Evolutionary conservation across 2,888 invertebrate genomes (phyloP).

Genomic region (Drosophila sordidapex): DNA sequence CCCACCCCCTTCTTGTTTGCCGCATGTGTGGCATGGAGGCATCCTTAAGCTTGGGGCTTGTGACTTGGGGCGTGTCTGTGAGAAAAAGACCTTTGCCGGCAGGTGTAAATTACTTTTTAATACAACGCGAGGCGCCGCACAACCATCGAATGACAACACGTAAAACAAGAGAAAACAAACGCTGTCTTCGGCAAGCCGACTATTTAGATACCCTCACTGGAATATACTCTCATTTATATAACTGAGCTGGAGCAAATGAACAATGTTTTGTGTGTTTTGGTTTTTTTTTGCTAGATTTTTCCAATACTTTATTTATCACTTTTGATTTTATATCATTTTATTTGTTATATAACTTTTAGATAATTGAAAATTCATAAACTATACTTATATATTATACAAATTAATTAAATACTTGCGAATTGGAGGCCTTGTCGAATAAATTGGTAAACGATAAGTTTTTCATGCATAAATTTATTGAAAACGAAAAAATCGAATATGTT

Average conservation of each 20-base stretch:
- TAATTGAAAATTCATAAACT: rapidly evolving
- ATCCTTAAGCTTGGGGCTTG: slow-evolving; percentile 15
- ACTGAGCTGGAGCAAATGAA: neutral
- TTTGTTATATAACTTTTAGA: neutral
- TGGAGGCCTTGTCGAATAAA: rapidly evolving
- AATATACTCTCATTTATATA: too few species aligned
- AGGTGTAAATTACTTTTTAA: slow-evolving; percentile 79
- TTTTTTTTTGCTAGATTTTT: neutral
- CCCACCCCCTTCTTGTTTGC: neutral
- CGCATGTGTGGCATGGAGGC: slow-evolving; percentile 14
- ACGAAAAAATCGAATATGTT: neutral
- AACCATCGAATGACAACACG: slow-evolving; percentile 47
- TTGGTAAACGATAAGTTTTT: neutral
- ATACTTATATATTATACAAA: neutral
- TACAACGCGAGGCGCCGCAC: slow-evolving; percentile 48
- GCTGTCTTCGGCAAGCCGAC: neutral
- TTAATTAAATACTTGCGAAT: neutral
- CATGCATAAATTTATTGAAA: neutral
- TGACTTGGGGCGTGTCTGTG: slow-evolving; percentile 47
- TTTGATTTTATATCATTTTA: neutral
- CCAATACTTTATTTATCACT: neutral
- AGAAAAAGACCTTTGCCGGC: slow-evolving; percentile 62
- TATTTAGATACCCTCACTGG: neutral
- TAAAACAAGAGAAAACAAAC: slow-evolving; percentile 13
- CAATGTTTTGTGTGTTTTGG: rapidly evolving